Evolutionary conservation across 2,113 vertebrate genomes (phyloP), one percentile per base, ranked within the genome.

Genomic region (Pogonocichla stellata): DNA sequence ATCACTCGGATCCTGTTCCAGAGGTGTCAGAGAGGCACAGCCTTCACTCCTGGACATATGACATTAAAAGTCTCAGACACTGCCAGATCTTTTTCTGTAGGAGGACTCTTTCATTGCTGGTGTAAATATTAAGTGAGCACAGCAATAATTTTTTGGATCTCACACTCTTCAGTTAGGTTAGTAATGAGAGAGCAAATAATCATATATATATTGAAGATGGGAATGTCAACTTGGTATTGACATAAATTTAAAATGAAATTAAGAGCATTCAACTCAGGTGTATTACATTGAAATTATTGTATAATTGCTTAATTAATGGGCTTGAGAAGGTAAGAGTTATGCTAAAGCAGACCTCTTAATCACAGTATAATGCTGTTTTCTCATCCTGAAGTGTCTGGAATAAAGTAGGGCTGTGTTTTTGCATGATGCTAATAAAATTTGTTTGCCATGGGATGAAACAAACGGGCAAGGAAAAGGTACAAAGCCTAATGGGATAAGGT

Each of bases 321-420:
- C 15, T 56, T 67, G 47, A 67, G 40, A 81, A 89, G 24, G 25
- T 31, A 51, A 75, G 36, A 74, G 6, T 48, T 58, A 19, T 5
- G 8, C 34, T 67, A 64, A 74, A 43, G 20, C 26, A 79, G 17
- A 14, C 15, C 15, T 19, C 23, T 65, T 5, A 2, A 33, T 22
- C 65, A 28, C 7, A 64, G 10, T 42, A 54, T 22, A 86, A 54
- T 66, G 31, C 5, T 43, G 17, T 34, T 36, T 89, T 82, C 73
- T 72, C 48, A 56, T 24, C 28, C 38, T 80, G 36, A 82, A 88
- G 14, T 64, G 29, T 42, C 58, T 72, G 57, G 26, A 82, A 56
- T 90, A 60, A 53, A 1, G 0, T 5, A 86, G 10, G 19, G 6
- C 43, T 64, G 19, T 56, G 40, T 6, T 62, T 12, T 71, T 0